Base-by-base conservation (phyloP, 1,140 invertebrate species). In the Carcinoscorpius rotundicauda region DNA sequence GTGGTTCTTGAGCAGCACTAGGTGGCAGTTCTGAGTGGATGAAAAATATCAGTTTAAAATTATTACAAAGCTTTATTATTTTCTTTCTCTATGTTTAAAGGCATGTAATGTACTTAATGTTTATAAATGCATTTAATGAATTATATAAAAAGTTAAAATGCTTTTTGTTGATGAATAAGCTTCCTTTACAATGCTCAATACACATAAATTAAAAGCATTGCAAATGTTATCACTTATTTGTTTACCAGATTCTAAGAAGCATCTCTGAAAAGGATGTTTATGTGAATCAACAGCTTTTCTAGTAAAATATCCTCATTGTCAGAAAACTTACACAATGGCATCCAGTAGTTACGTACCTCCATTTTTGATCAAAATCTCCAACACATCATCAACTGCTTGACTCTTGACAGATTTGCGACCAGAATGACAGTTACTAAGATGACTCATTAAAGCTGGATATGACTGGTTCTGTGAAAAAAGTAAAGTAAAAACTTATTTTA, bases 301-400 rank as follows among this genome's bases (percentile, higher is more conserved):
- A 29, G 29, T 29, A 29, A 29, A 29, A 29, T 1, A 29, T 29
- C 29, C 29, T 29, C 29, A 29, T 29, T 29, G 29, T 29, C 2
- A 29, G 29, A 29, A 29, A 29, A 29, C 29, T 29, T 29, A 29
- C 29, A 29, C 29, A 29, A 2, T 29, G 29, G 29, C 29, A 29
- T 29, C 29, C 29, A 29, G 29, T 29, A 29, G 53, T 55, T 8
- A 6, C 66, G 73, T 71, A 81, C 81, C 81, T 58, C 93, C 93
- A 75, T 92, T 93, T 75, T 93, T 87, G 29, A 96, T 94, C 0
- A 97, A 80, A 71, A 97, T 95, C 73, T 96, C 92, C n/a, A 97
- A 76, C 0, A 97, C 92, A 77, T 97, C 93, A 74, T 95, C 93
- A 65, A 97, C 88, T 53, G 89, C 88, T 76, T 95, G 90, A 74